Base-by-base conservation (phyloP, 1,140 invertebrate species). In the Dendroctonus ponderosae region DNA sequence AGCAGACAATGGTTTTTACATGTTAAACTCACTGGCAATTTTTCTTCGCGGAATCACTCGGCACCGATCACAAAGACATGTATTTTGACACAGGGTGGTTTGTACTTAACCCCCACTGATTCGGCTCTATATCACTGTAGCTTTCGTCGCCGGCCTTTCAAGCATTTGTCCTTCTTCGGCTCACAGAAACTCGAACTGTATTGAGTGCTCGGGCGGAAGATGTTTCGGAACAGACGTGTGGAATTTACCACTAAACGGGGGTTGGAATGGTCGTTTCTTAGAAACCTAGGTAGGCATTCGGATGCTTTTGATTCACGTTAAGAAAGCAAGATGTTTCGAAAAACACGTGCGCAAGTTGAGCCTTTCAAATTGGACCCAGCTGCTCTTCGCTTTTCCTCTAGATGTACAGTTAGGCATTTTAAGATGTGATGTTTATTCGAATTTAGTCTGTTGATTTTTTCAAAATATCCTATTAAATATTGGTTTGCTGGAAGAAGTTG, bases 41-140 rank as follows among this genome's bases (percentile, higher is more conserved):
- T 62, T 62, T 62, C 59, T 51, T 62, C 46, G 11, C 12, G 48
- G 41, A 62, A 46, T 44, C 48, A 61, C 59, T 41, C 8, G 9
- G n/a, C 37, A 26, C 39, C 6, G 37, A 49, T 11, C 51, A 50
- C 46, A 62, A 52, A 52, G 59, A 51, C 41, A 7, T 39, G 39
- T 62, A 62, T 62, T 62, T 62, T 62, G 59, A 62, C 59, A 62
- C 59, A 62, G 48, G 49, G 49, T 51, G 59, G 59, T 62, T 62
- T 62, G 44, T 62, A 62, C 59, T 62, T 49, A 50, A 52, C 59
- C 59, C 59, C 59, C 42, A 49, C 49, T 41, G 59, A 44, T 41
- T 26, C 15, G 39, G 6, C 8, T 11, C 38, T 58, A 43, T 40
- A 7, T 11, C 11, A 43, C 14, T 7, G 40, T 58, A 52, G 11